phyloP scores from a whole-genome alignment of 1,140 invertebrate species.

The Riptortus pedestris region DNA sequence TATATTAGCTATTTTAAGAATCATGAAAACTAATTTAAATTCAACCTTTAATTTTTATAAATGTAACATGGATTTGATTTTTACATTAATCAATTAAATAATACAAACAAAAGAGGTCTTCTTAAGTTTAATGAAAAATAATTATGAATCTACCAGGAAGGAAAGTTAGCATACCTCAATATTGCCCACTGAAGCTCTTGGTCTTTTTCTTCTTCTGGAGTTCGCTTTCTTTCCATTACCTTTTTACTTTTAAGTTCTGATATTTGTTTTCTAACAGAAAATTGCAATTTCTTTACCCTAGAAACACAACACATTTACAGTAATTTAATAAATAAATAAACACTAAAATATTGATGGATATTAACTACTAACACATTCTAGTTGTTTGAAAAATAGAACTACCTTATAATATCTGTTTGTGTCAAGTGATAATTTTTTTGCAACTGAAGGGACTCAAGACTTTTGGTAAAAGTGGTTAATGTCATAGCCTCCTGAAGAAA shows the following conservation, averaged over 20 bases:
- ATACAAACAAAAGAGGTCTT: too few relatives aligned
- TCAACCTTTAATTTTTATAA: too few relatives aligned
- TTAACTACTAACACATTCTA: too few relatives aligned
- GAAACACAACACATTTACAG: constrained; percentile 14
- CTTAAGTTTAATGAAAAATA: too few relatives aligned
- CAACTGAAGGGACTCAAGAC: constrained; percentile 47
- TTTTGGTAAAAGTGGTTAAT: constrained; percentile 41
- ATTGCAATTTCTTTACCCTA: constrained; percentile 29
- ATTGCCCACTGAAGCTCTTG: constrained; percentile 29
- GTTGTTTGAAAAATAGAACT: constrained; percentile 18
- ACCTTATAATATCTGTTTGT: constrained; percentile 40
- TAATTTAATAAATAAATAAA: constrained; percentile 11
- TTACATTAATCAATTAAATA: too few relatives aligned
- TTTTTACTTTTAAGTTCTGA: constrained; percentile 26
- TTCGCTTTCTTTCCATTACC: constrained; percentile 20
- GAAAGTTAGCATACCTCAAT: constrained; percentile 28
- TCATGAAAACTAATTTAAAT: too few relatives aligned
- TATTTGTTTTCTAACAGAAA: constrained; percentile 26
- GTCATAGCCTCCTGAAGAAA: constrained; percentile 45
- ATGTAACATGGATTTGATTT: too few relatives aligned
- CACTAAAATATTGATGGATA: not conserved
- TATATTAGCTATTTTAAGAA: too few relatives aligned
- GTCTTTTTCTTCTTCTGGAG: constrained; percentile 24
- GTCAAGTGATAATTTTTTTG: constrained; percentile 51
- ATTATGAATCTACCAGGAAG: too few relatives aligned